Evolutionary conservation across 2,113 vertebrate species (phyloP), one percentile per base, ranked within the genome.

Genomic region (Struthio camelus): DNA sequence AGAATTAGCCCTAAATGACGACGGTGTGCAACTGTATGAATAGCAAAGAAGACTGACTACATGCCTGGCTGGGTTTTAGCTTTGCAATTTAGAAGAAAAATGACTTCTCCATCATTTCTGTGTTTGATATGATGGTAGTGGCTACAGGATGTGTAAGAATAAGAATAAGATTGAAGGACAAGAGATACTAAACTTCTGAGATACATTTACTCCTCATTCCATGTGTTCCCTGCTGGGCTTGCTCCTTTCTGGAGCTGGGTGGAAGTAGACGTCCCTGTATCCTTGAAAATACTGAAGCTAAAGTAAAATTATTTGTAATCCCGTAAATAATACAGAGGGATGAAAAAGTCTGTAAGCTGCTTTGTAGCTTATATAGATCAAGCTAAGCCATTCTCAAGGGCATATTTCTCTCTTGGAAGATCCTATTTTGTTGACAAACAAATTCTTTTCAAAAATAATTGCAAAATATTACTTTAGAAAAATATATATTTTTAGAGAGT

Each of bases 261-360:
- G 38, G 38, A 64, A 34, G n/a, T n/a, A 38, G 38, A 36, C 38
- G n/a, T 38, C n/a, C 36, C 38, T 65, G 25, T 65, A 14, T 38
- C 61, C 14, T 10, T 38, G 25, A 65, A 65, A 65, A 40, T 25
- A 14, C 24, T 38, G 61, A 36, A 36, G 61, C 17, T 24, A 36
- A 14, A 36, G 17, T 62, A 62, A 62, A 62, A 40, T 17, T 32
- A 3, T 13, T 80, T 85, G 61, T 8, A 73, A 5, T 65, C 61
- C 23, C 73, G 30, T 1, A n/a, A n/a, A n/a, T 51, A 3, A 23
- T 50, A 34, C 51, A 28, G 28, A 5, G 4, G 4, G 2, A 28
- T 0, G 0, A 62, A 82, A 67, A 76, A 24, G 1, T 9, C 32
- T 50, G 30, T 30, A 4, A 78, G 3, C 1, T 58, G 2, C n/a